Conservation (phyloP, 2,113 vertebrate genomes). For the Phoenicopterus ruber region DNA sequence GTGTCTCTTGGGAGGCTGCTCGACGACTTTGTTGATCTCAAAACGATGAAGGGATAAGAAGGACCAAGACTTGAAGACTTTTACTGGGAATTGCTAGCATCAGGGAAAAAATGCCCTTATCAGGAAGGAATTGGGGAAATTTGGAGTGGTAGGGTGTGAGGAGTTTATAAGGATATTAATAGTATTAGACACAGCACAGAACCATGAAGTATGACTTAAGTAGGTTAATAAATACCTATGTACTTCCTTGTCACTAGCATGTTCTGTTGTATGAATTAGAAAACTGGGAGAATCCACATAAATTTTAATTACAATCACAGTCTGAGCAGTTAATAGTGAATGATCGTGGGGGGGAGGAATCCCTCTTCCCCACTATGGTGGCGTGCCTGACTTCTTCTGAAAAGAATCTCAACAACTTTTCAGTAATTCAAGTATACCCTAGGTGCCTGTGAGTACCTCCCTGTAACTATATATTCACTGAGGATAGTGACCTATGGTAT, state of each 20-base stretch:
- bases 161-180: not conserved
- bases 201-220: not conserved
- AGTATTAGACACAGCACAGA: not conserved
- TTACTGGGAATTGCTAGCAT: not conserved
- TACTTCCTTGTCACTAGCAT: not conserved
- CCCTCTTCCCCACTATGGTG: not conserved
- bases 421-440: not conserved
- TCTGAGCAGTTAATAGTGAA: not conserved
- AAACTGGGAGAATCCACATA: not conserved
- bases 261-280: not conserved
- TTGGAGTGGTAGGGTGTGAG: not conserved
- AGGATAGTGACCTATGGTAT: not conserved
- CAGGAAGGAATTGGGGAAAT: not conserved
- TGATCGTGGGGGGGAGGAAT: accelerated
- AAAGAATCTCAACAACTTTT: not conserved
- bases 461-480: not conserved
- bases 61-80: not conserved
- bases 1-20: not conserved
- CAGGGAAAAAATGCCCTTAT: not conserved
- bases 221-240: not conserved
- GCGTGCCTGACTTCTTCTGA: not conserved
- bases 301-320: not conserved
- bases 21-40: not conserved
- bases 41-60: not conserved
- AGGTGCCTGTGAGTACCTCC: not conserved